Conservation (phyloP, 2,888 invertebrate species). For the Amitus sp. region DNA sequence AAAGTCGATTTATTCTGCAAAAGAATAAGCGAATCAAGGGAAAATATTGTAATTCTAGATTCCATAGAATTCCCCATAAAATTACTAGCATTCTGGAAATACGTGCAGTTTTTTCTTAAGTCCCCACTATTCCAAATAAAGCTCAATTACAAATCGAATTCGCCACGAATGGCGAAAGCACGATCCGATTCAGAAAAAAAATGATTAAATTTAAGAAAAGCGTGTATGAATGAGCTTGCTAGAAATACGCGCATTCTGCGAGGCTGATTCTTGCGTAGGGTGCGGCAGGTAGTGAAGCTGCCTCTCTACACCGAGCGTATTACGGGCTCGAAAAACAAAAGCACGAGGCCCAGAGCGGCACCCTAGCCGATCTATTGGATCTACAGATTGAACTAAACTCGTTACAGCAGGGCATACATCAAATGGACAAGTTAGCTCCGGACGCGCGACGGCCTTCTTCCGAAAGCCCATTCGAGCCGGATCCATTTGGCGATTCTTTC, state of each 20-base stretch:
- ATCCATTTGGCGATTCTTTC: constrained; percentile 83
- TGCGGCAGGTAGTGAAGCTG: constrained; percentile 59
- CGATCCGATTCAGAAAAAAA: too few species aligned
- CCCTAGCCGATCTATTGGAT: constrained; percentile 87
- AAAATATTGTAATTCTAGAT: too few species aligned
- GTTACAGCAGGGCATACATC: constrained; percentile 85
- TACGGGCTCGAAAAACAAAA: constrained; percentile 58
- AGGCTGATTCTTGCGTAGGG: constrained; percentile 53
- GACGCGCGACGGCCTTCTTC: constrained; percentile 73
- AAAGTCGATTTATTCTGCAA: too few species aligned
- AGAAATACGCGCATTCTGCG: constrained; percentile 37
- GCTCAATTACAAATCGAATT: too few species aligned
- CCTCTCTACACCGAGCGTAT: constrained; percentile 55
- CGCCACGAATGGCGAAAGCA: too few species aligned
- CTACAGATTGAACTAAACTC: constrained; percentile 88
- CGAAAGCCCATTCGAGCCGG: constrained; percentile 68
- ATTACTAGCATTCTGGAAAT: too few species aligned
- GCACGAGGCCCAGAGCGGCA: constrained; percentile 66
- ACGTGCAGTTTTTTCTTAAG: too few species aligned
- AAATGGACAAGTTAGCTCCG: constrained; percentile 87
- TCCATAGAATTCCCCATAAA: too few species aligned
- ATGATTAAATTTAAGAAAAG: neutral
- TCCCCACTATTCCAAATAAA: too few species aligned
- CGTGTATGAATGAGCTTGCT: constrained; percentile 27
- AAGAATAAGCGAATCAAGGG: too few species aligned